These are phyloP conservation scores for Simalia tracyae DNA, from an alignment of 2,797 vertebrate genomes.

Conservation along the genomic window DNA sequence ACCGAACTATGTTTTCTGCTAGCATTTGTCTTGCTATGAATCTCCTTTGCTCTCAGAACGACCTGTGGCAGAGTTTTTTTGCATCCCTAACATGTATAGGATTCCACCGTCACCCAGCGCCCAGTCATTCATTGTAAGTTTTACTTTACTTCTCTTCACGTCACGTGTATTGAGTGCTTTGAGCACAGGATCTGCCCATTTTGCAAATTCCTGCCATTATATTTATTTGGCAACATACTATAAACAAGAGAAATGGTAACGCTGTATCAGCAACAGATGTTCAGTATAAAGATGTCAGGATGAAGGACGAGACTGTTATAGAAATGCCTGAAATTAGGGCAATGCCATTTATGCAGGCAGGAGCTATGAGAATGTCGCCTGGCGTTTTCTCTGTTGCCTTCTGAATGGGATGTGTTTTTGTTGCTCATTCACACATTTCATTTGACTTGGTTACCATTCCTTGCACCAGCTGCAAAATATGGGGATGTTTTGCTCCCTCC, in stretches of 20 bases:
- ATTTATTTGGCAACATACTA: slow-evolving; percentile 35
- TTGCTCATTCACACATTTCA: not conserved
- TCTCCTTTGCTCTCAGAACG: not conserved
- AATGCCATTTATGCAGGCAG: slow-evolving; percentile 16
- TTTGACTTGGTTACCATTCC: slow-evolving; percentile 4
- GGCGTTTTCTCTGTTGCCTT: slow-evolving; percentile 13
- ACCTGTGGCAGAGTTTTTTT: not conserved
- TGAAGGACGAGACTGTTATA: not conserved
- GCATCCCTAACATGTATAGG: not conserved
- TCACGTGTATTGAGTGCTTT: not conserved
- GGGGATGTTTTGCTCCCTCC: not conserved
- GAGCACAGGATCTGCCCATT: not conserved
- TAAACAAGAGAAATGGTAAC: slow-evolving; percentile 29
- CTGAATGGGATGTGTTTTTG: not conserved
- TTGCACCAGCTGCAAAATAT: not conserved
- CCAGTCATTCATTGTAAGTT: not conserved
- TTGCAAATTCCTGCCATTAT: slow-evolving; percentile 32
- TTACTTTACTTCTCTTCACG: not conserved
- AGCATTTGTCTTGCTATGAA: not conserved
- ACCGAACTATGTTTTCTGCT: not conserved
- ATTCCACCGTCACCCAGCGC: not conserved
- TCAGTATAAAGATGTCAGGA: slow-evolving; percentile 7
- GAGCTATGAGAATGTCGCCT: not conserved
- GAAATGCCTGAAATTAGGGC: slow-evolving; percentile 13
- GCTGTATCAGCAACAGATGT: slow-evolving; percentile 35